Conservation (phyloP, 2,888 invertebrate genomes). For the Tiphia femorata region DNA sequence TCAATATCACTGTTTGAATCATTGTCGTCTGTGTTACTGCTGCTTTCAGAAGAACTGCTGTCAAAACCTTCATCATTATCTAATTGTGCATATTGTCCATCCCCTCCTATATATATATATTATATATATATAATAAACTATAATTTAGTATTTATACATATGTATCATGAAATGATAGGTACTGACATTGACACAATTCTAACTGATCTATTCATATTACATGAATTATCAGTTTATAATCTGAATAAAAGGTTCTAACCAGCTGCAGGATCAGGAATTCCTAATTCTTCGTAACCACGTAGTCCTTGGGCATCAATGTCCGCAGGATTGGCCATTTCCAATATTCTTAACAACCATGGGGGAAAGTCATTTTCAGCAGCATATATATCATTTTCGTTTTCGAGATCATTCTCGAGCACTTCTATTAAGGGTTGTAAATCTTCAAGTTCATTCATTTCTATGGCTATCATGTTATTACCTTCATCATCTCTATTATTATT, state of each 20-base stretch:
- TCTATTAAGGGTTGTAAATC: slow-evolving; percentile 56
- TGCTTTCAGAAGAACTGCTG: slow-evolving; percentile 46
- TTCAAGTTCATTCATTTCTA: slow-evolving; percentile 45
- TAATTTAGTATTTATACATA: background rate
- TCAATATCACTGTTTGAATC: slow-evolving; percentile 13
- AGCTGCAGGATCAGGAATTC: slow-evolving; percentile 20
- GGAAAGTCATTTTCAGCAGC: slow-evolving; percentile 58
- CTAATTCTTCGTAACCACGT: slow-evolving; percentile 8
- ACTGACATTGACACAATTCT: too few relatives aligned
- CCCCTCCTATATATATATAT: slow-evolving; percentile 17
- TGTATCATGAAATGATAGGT: background rate
- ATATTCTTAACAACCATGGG: slow-evolving; percentile 54
- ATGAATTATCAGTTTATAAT: background rate
- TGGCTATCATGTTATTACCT: slow-evolving; percentile 69
- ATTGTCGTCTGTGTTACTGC: slow-evolving; percentile 32
- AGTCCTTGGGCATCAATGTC: slow-evolving; percentile 28
- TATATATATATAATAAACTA: slow-evolving; percentile 4
- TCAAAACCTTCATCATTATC: slow-evolving; percentile 43
- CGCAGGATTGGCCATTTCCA: slow-evolving; percentile 49
- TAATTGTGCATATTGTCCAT: slow-evolving; percentile 14
- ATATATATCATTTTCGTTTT: slow-evolving; percentile 63
- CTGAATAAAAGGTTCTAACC: slow-evolving; percentile 14
- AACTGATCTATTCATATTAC: background rate
- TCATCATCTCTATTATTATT: slow-evolving; percentile 72
- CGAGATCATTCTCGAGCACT: slow-evolving; percentile 56